Evolutionary conservation across 1,140 invertebrate species (phyloP), one percentile per base, ranked within the genome.

Genomic region (Cyphomyrmex costatus): DNA sequence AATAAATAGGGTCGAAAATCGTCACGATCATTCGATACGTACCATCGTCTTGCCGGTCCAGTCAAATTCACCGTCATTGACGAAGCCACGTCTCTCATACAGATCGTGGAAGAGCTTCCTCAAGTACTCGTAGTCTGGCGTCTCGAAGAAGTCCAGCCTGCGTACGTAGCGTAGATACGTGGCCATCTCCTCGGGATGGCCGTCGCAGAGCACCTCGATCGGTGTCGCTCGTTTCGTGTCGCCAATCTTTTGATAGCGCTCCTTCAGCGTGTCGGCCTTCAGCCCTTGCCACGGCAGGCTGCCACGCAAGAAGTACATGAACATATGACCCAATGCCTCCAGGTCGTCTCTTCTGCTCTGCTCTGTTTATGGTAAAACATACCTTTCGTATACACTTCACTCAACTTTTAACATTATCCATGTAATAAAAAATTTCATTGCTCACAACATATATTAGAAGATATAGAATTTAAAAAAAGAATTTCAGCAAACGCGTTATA

Each of bases 241-340:
- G 89, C 99, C 99, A 94, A 99, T 99, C 96, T 99, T 99, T 96
- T 99, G 99, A 96, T 99, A 99, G 94, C 99, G 97, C 96, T 99
- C 99, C 96, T 99, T 99, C 89, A 99, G 96, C 92, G 99, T 99
- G 95, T 99, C 99, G 88, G 99, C 99, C 96, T 99, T 99, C 91
- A 99, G 96, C 89, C 99, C 99, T 96, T 99, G 99, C 99, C 99
- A 99, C 82, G 99, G 99, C 95, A 99, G 96, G 94, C 98, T 99
- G 90, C 99, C 99, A 93, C 99, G 96, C 93, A 99, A 96, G 96
- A 99, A 99, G 96, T 99, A 99, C 99, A 99, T 99, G 96, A 99
- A 99, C 99, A 99, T 99, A 96, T 99, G 99, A 87, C 99, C 99
- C 89, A 99, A 96, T 78, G 99, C 99, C 96, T 99, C 99, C 93